Conservation (phyloP, 2,113 vertebrate genomes). For the Ciconia stormi region DNA sequence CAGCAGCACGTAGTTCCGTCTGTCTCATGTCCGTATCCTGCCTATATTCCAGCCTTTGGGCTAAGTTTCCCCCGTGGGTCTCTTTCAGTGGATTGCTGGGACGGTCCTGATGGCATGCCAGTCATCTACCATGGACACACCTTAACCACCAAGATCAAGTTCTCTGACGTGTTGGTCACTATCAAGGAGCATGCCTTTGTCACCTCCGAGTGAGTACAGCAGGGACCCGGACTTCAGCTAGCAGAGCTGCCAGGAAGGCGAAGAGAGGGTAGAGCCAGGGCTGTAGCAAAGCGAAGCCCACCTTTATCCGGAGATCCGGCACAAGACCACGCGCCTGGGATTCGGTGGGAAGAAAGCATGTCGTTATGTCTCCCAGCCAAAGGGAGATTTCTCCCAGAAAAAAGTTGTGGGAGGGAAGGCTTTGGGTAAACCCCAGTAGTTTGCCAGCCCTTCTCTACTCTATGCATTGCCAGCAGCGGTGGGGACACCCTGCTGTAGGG, state of each 20-base stretch:
- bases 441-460: neutral
- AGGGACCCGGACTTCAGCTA: neutral
- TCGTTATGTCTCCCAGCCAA: neutral
- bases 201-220: conserved; percentile 91
- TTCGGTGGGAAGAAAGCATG: fast-evolving
- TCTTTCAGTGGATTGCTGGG: conserved; percentile 97
- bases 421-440: neutral
- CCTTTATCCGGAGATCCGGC: neutral
- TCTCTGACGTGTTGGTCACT: conserved; percentile 90
- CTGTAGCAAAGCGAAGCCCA: neutral
- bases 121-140: conserved; percentile 99
- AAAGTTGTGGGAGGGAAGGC: neutral
- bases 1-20: neutral
- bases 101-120: conserved; percentile 95
- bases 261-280: neutral
- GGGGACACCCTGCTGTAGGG: neutral
- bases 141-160: conserved; percentile 98
- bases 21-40: neutral
- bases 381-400: neutral
- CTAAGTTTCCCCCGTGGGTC: neutral
- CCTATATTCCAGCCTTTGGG: neutral
- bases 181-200: conserved; percentile 98
- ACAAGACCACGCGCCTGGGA: fast-evolving
- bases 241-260: neutral
- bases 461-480: neutral